Evolutionary conservation across 1,140 invertebrate species (phyloP).

Genomic region (Ladona fulva): DNA sequence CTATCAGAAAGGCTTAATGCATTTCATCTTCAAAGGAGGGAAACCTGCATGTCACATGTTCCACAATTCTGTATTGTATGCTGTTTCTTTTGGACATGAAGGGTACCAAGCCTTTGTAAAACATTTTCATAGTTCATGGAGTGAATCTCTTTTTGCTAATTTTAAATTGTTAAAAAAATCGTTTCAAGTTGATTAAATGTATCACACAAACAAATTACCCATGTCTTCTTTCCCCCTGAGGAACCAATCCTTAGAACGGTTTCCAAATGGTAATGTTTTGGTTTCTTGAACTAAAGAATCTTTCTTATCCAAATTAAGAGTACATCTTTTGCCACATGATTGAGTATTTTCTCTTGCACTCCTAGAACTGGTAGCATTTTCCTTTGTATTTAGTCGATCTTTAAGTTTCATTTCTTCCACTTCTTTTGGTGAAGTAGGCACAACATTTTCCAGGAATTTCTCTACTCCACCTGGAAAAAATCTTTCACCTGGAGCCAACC

Average conservation of each 20-base stretch:
- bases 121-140: too few relatives aligned
- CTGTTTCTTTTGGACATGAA: too few relatives aligned
- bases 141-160: too few relatives aligned
- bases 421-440: slow-evolving; percentile 16
- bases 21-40: too few relatives aligned
- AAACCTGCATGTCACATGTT: too few relatives aligned
- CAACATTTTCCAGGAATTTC: slow-evolving; percentile 48
- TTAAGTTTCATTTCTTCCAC: not conserved
- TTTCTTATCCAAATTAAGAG: not conserved
- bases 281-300: not conserved
- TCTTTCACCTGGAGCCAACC: slow-evolving; percentile 51
- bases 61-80: too few relatives aligned
- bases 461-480: slow-evolving; percentile 50
- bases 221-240: slow-evolving; percentile 44
- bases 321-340: not conserved
- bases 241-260: slow-evolving; percentile 36
- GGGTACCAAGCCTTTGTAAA: too few relatives aligned
- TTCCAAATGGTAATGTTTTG: not conserved
- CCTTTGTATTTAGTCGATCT: not conserved
- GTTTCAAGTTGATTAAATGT: too few relatives aligned
- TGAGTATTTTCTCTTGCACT: not conserved
- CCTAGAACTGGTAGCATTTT: not conserved
- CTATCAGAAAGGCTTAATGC: too few relatives aligned
- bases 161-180: too few relatives aligned
- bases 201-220: too few relatives aligned